A percentile compares a stretch with the other conserved stretches of the same genome.
Conservation (phyloP, 2,113 vertebrate species). For the Bucco capensis region DNA sequence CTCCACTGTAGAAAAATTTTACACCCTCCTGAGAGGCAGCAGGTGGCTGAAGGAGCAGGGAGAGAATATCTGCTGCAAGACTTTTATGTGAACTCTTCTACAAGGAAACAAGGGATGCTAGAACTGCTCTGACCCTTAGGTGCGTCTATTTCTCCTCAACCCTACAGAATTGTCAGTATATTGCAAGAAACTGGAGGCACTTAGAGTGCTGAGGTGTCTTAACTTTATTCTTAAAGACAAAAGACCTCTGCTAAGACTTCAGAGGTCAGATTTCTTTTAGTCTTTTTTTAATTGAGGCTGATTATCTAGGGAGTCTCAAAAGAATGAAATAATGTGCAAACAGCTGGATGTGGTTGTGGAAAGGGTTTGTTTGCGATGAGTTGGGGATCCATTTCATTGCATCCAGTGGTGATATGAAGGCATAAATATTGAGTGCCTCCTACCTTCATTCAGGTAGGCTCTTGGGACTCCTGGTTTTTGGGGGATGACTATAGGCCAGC, state of each 20-base stretch:
- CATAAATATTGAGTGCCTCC: background rate
- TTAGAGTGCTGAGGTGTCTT: background rate
- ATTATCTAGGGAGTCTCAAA: background rate
- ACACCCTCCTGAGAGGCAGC: background rate
- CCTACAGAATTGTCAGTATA: background rate
- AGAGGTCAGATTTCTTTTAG: background rate
- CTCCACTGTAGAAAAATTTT: background rate
- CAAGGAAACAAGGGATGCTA: background rate
- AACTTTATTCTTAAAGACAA: background rate
- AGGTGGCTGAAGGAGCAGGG: background rate
- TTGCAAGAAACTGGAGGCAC: background rate
- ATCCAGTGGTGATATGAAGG: background rate
- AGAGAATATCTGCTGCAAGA: background rate
- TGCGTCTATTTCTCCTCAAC: background rate
- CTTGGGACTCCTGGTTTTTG: background rate
- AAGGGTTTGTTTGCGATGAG: background rate
- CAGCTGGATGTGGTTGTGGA: fast-evolving
- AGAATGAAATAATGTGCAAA: background rate
- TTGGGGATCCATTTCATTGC: background rate
- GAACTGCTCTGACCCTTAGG: background rate
- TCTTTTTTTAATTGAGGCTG: background rate
- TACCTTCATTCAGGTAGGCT: background rate
- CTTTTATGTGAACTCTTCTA: background rate
- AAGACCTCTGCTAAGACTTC: background rate
- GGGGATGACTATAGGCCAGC: background rate